Evolutionary conservation across 2,797 vertebrate species (phyloP).

Genomic region (Micropoecilia bifurca): DNA sequence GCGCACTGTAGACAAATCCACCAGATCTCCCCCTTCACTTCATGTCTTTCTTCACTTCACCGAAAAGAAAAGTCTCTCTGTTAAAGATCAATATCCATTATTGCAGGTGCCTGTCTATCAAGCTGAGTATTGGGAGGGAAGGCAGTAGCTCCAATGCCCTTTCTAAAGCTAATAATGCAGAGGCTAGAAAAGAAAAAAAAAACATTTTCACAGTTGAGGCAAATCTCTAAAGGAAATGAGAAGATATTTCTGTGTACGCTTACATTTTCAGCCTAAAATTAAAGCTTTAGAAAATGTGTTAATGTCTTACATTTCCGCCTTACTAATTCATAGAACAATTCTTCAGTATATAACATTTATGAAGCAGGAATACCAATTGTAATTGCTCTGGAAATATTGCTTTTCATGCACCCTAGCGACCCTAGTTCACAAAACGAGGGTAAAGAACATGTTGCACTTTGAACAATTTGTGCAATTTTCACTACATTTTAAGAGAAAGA

Average conservation of each 20-base stretch:
- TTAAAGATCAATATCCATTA: conserved; percentile 83
- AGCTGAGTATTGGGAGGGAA: conserved; percentile 70
- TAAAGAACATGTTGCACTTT: not conserved
- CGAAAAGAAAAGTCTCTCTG: conserved; percentile 60
- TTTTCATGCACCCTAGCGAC: not conserved
- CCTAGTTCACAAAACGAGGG: not conserved
- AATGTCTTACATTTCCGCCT: not conserved
- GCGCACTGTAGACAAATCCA: conserved; percentile 20
- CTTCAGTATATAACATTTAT: not conserved
- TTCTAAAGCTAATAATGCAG: conserved; percentile 54
- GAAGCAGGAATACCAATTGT: not conserved
- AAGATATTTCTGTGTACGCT: conserved; percentile 15
- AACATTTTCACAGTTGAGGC: conserved; percentile 41
- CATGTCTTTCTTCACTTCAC: conserved; percentile 42
- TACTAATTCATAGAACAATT: not conserved
- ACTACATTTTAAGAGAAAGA: not conserved
- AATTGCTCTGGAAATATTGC: not conserved
- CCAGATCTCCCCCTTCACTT: conserved; percentile 23
- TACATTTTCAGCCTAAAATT: not conserved
- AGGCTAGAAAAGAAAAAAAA: conserved; percentile 45
- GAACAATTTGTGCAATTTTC: not conserved
- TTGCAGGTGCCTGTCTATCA: conserved; percentile 64
- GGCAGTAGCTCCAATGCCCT: conserved; percentile 61
- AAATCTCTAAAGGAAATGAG: conserved; percentile 33
- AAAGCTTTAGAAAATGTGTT: not conserved